Conservation (phyloP, 2,797 vertebrate genomes). For the Poeciliopsis turneri region DNA sequence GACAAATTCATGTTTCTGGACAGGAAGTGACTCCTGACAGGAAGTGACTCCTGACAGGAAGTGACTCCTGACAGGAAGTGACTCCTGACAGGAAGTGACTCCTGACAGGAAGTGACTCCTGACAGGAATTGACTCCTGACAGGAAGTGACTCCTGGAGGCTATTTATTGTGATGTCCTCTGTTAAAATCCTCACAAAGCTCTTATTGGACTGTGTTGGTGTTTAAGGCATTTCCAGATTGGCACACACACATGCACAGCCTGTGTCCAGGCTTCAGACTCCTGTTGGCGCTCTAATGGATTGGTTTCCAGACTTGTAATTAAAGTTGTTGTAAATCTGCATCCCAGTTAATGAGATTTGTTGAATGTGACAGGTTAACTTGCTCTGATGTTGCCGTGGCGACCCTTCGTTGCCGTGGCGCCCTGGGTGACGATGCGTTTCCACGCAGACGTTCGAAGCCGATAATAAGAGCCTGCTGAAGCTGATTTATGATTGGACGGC, state of each 20-base stretch:
- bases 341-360: constrained; percentile 72
- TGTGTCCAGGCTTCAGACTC: too few relatives aligned
- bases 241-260: too few relatives aligned
- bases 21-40: too few relatives aligned
- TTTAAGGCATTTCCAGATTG: constrained; percentile 57
- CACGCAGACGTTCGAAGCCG: constrained; percentile 66
- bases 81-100: too few relatives aligned
- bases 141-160: background rate
- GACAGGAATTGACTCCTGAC: background rate
- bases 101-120: background rate
- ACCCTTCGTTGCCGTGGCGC: constrained; percentile 67
- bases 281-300: too few relatives aligned
- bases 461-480: constrained; percentile 66
- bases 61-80: too few relatives aligned
- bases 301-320: constrained; percentile 56
- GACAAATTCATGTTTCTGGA: too few relatives aligned
- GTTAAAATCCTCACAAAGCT: background rate
- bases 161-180: background rate
- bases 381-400: constrained; percentile 59
- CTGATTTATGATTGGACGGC: constrained; percentile 77
- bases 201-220: constrained; percentile 45
- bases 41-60: too few relatives aligned
- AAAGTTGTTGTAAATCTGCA: constrained; percentile 75
- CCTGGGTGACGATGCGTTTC: constrained; percentile 65
- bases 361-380: constrained; percentile 69